phyloP scores from a whole-genome alignment of 2,113 vertebrate species.

The Rhinichthys klamathensis region DNA sequence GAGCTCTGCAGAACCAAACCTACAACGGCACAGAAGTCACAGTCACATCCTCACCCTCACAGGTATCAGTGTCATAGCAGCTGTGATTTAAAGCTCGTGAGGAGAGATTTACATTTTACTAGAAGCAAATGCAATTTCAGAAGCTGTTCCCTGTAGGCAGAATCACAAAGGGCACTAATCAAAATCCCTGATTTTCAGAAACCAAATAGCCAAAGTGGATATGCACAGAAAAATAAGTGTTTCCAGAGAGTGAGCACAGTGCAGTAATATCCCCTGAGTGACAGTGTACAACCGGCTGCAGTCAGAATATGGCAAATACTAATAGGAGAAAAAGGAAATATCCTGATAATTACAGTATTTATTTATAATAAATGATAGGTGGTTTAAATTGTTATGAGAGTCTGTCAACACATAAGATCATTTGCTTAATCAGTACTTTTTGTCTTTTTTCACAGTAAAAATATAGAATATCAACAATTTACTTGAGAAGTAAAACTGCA shows the following conservation, averaged over 20 bases:
- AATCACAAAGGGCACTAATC: neutral
- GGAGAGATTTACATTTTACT: conserved; percentile 35
- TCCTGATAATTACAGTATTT: neutral
- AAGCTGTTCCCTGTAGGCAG: neutral
- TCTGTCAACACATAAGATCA: neutral
- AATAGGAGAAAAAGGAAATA: neutral
- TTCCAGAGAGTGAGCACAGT: neutral
- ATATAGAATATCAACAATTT: neutral
- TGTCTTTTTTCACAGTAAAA: neutral
- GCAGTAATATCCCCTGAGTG: neutral
- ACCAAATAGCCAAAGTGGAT: neutral
- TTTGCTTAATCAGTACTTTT: neutral
- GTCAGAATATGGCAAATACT: neutral
- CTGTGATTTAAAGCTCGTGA: conserved; percentile 1
- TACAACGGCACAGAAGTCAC: conserved; percentile 58
- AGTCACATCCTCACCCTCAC: conserved; percentile 21
- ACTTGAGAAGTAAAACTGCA: neutral
- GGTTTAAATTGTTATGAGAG: neutral
- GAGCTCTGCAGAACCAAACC: conserved; percentile 82
- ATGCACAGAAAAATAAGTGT: neutral
- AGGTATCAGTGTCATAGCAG: conserved; percentile 31
- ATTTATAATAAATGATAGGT: neutral
- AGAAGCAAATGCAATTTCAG: conserved; percentile 32
- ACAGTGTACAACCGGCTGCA: neutral
- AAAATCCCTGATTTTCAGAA: conserved; percentile 4